Conservation (phyloP, 2,888 invertebrate species). For the Aelia acuminata region DNA sequence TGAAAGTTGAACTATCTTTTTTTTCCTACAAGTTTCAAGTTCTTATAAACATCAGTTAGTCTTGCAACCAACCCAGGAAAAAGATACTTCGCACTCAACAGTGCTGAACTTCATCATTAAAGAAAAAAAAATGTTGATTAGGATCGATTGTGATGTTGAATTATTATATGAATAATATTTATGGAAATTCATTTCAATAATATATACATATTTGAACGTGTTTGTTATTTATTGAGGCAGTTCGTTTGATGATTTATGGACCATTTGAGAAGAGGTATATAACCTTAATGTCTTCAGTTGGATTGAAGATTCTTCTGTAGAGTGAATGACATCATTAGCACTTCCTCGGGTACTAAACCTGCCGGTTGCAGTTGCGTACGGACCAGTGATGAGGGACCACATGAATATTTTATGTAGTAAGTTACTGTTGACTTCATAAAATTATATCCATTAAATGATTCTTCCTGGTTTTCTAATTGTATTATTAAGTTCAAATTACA, state of each 20-base stretch:
- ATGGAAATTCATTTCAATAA: not conserved
- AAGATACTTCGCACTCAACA: not conserved
- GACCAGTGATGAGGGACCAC: not conserved
- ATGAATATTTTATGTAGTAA: slow-evolving; percentile 32
- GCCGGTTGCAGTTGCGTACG: not conserved
- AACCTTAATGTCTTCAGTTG: not conserved
- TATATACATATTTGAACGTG: not conserved
- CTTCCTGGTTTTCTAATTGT: not conserved
- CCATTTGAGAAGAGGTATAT: not conserved
- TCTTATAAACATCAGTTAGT: not conserved
- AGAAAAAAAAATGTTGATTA: not conserved
- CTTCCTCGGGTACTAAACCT: not conserved
- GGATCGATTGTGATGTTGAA: not conserved
- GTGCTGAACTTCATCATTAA: not conserved
- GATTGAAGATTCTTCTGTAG: not conserved
- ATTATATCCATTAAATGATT: not conserved
- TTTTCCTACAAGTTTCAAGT: not conserved
- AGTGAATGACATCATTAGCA: not conserved
- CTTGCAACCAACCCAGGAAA: not conserved
- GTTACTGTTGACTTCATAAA: slow-evolving; percentile 6
- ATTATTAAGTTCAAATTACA: not conserved
- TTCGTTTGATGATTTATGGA: not conserved
- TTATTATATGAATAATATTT: too few species aligned
- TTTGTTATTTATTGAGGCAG: not conserved
- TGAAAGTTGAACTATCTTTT: not conserved